Conservation (phyloP, 1,140 invertebrate genomes). For the Conopomorpha cramerella region DNA sequence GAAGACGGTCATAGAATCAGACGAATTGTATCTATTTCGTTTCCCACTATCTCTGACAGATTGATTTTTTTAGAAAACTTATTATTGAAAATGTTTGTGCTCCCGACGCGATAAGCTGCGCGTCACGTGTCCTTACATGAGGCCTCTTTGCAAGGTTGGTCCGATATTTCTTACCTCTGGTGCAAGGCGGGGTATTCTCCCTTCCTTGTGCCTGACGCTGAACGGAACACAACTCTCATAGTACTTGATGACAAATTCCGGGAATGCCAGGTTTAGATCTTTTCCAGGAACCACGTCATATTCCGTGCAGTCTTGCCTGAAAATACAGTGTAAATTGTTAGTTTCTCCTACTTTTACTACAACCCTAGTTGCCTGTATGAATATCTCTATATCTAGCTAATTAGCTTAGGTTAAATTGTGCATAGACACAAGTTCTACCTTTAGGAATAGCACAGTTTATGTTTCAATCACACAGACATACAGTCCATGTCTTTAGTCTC, state of each 20-base stretch:
- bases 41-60: no score
- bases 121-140: no score
- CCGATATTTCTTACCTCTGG: no score
- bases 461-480: background rate
- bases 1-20: no score
- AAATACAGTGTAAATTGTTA: background rate
- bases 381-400: no score
- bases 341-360: no score
- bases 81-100: no score
- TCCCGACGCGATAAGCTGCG: no score
- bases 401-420: background rate
- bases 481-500: background rate
- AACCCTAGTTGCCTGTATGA: no score
- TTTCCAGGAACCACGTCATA: conserved; percentile 43
- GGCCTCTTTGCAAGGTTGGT: no score
- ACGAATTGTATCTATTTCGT: no score
- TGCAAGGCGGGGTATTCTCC: conserved; percentile 21
- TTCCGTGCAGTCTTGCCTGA: conserved; percentile 34
- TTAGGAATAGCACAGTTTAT: background rate
- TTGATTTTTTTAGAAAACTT: no score
- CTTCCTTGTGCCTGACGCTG: conserved; percentile 25
- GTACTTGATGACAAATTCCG: conserved; percentile 41
- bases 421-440: background rate
- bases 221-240: conserved; percentile 39
- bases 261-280: conserved; percentile 21